Base-by-base conservation (phyloP, 2,113 vertebrate species). In the Athene cunicularia region DNA sequence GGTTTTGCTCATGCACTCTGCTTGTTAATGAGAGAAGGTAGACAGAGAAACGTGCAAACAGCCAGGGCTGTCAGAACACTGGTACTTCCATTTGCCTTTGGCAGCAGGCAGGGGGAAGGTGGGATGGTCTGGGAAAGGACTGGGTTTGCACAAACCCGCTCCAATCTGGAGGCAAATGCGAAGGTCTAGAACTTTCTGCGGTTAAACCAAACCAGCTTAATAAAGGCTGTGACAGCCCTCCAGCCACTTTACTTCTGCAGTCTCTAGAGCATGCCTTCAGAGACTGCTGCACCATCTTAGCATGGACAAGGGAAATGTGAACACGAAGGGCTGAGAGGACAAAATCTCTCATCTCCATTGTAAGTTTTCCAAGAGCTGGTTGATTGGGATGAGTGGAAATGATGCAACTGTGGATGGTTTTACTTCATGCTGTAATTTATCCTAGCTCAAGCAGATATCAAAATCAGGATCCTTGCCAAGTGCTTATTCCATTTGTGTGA, bases 21-120 rank as follows among this genome's bases (percentile, higher is more conserved):
- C 71, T 88, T 92, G 63, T 53, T 96, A 96, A 94, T 83, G 80
- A 94, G 74, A 45, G 35, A 43, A 64, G 47, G 72, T 15, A 43
- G 88, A 58, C 32, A 60, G 68, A 85, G 49, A 21, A 85, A 60
- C 22, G 37, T 59, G 55, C 67, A 56, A n/a, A 19, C 58, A 90
- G 59, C 15, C 56, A 47, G 64, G 58, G 81, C 75, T 95, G 73
- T 96, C 77, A 73, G 84, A 73, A 28, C 23, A 43, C 59, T 71
- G 63, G 2, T 74, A 1, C 80, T 90, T 80, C 73, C 75, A 35
- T 89, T 80, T 80, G 72, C 49, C 68, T 83, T 80, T 73, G 74
- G 24, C 50, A 77, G 53, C n/a, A 6, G 0, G 1, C 33, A 70
- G 41, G 1, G 1, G 43, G 35, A 30, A 30, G 37, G n/a, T 68